These are phyloP conservation scores for Cyclura pinguis DNA, from an alignment of 2,797 vertebrate species.

Conservation along the genomic window DNA sequence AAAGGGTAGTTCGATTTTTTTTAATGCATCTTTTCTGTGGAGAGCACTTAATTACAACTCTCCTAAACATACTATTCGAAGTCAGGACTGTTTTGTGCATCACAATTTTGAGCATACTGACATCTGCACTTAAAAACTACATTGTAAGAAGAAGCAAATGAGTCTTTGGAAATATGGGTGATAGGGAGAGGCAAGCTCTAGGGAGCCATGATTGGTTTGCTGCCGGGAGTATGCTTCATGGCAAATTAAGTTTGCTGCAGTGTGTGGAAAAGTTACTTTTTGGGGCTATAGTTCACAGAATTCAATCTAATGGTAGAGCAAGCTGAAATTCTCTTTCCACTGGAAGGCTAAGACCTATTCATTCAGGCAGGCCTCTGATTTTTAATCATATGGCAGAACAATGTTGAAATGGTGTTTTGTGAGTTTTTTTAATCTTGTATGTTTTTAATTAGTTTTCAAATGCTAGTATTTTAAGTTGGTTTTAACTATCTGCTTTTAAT, in stretches of 20 bases:
- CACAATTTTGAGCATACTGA: neutral
- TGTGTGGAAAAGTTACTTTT: neutral
- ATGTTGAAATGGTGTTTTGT: too few relatives aligned
- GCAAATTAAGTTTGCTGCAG: neutral
- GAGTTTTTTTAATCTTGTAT: too few relatives aligned
- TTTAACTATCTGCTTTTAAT: too few relatives aligned
- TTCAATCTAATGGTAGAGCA: neutral
- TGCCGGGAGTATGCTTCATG: neutral
- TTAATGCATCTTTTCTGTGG: neutral
- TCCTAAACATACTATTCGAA: neutral
- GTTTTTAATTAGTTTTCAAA: too few relatives aligned
- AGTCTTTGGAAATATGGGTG: neutral
- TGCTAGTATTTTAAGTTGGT: too few relatives aligned
- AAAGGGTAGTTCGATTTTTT: neutral
- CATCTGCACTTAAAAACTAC: neutral
- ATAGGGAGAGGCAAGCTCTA: neutral
- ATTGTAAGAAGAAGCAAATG: neutral
- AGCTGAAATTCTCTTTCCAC: too few relatives aligned
- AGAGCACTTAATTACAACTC: neutral
- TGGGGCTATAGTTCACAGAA: neutral
- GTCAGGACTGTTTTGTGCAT: neutral
- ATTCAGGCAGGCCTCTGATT: too few relatives aligned
- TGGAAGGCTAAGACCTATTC: too few relatives aligned
- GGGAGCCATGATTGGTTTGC: neutral
- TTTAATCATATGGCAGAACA: too few relatives aligned